These are phyloP conservation scores for Electrona antarctica DNA, from an alignment of 2,113 vertebrate species.

Conservation along the genomic window DNA sequence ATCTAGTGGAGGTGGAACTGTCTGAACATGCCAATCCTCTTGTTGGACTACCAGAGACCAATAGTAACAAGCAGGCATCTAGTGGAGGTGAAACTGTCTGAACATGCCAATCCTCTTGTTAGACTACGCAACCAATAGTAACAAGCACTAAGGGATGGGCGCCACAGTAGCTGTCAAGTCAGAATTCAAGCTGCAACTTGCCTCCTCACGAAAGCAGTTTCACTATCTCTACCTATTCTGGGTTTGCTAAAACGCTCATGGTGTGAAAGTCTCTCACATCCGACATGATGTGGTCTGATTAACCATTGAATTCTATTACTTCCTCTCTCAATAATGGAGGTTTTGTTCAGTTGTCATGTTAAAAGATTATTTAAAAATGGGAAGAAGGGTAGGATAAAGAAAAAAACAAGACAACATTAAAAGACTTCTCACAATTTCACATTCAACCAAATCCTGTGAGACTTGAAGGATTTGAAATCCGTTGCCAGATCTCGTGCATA, in stretches of 20 bases:
- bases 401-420: constrained; percentile 44
- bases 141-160: not conserved
- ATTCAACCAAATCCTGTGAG: constrained; percentile 59
- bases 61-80: not conserved
- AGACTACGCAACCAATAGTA: no score
- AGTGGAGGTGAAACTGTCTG: not conserved
- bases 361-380: constrained; percentile 5
- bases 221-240: constrained; percentile 8
- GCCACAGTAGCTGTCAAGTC: constrained; percentile 39
- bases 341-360: no score
- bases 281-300: no score
- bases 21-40: constrained; percentile 1
- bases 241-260: constrained; percentile 17
- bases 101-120: constrained; percentile 4
- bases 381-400: not conserved
- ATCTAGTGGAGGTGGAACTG: not conserved
- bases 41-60: not conserved
- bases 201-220: constrained; percentile 12
- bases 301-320: no score
- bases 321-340: not conserved
- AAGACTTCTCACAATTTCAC: constrained; percentile 46
- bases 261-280: no score
- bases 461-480: constrained; percentile 69
- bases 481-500: constrained; percentile 72
- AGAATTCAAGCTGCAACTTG: constrained; percentile 34